Evolutionary conservation across 2,888 invertebrate species (phyloP), one percentile per base, ranked within the genome.

Genomic region (Caenorhabditis japonica): DNA sequence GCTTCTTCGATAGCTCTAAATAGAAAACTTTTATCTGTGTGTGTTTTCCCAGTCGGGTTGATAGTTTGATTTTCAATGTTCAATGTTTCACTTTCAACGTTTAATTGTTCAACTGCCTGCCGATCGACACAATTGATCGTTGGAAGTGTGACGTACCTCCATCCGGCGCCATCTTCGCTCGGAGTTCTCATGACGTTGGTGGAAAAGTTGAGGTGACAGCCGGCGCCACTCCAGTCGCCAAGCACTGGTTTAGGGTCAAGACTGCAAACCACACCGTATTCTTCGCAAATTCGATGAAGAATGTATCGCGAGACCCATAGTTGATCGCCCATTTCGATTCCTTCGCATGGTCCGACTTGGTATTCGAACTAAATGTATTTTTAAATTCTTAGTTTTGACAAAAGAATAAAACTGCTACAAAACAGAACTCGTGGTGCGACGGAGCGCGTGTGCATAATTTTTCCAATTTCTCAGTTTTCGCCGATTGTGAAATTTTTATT

Each of bases 121-220:
- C n/a, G n/a, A n/a, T n/a, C n/a, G n/a, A n/a, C n/a, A n/a, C n/a
- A n/a, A n/a, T n/a, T n/a, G n/a, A n/a, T n/a, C n/a, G n/a, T n/a
- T n/a, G n/a, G n/a, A n/a, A n/a, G n/a, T n/a, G n/a, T n/a, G 25
- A 47, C 73, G 53, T 25, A 81, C 81, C 36, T 53, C 59, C 76
- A 80, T 86, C 94, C 94, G 12, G 61, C 41, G 2, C 74, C 69
- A 43, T 74, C 69, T 19, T 51, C 41, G 77, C 94, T 93, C 2
- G 93, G 92, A 49, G 93, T 92, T 49, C 97, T 91, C 97, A 97
- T 97, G 30, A 91, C 90, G 87, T 92, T 92, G 0, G 96, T 97
- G 12, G 95, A 95, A 90, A 95, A 95, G 90, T 97, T 97, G 68
- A 93, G 93, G 88, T 97, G 96, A 0, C 95, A 95, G 0, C 96